Percentiles rank a stretch among this genome's conserved stretches.
These are phyloP conservation scores for Myiotriccus ornatus DNA, from an alignment of 2,797 vertebrate species.

Conservation along the genomic window DNA sequence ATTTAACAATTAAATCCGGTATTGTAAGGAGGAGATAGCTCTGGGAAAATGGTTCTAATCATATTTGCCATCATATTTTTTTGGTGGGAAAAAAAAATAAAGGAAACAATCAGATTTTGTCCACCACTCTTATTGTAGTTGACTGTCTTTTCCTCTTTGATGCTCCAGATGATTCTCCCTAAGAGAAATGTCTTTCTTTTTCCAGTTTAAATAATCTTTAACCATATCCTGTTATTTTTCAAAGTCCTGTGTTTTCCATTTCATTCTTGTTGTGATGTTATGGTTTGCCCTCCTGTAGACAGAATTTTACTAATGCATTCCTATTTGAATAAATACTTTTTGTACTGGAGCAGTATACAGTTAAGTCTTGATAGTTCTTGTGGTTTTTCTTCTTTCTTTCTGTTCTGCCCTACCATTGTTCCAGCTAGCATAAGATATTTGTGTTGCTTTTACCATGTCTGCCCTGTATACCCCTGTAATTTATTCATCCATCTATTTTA, in stretches of 20 bases:
- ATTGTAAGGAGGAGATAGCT: not conserved
- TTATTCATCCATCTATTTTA: not conserved
- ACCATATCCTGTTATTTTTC: not conserved
- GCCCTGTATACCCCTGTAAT: not conserved
- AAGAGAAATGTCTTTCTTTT: not conserved
- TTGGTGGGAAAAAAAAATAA: not conserved
- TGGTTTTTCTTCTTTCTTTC: rapidly evolving
- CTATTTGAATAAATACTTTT: not conserved
- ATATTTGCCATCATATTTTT: not conserved
- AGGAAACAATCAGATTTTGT: not conserved
- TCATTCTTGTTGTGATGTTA: not conserved
- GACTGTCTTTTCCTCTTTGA: not conserved
- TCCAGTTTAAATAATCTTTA: not conserved
- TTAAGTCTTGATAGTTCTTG: not conserved
- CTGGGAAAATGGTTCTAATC: not conserved
- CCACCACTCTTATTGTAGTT: not conserved
- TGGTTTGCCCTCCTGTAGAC: not conserved
- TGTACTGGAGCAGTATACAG: not conserved
- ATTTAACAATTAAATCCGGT: not conserved
- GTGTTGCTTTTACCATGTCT: not conserved
- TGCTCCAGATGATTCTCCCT: not conserved
- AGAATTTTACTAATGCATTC: not conserved
- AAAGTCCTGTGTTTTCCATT: not conserved
- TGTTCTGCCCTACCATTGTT: not conserved
- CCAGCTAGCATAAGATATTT: not conserved